These are phyloP conservation scores for Romanomermis culicivorax DNA, from an alignment of 2,888 invertebrate species.

Conservation along the genomic window DNA sequence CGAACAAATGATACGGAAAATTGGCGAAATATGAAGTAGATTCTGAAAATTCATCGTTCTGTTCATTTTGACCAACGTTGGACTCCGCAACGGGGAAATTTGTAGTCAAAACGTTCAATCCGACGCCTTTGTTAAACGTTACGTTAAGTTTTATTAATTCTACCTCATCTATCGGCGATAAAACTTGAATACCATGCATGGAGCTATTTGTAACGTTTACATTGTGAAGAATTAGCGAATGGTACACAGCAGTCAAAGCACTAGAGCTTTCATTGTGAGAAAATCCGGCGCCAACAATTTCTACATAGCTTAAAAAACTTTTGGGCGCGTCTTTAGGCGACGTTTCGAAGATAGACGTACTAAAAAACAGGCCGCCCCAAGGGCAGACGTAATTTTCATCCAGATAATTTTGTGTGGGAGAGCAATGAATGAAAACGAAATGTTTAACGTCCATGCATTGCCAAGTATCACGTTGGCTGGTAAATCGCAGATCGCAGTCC, in stretches of 20 bases:
- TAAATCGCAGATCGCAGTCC: conserved; percentile 46
- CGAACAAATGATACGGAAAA: conserved; percentile 48
- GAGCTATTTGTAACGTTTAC: conserved; percentile 64
- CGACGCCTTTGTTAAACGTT: conserved; percentile 57
- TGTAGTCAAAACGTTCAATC: conserved; percentile 56
- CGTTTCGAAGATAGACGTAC: conserved; percentile 23
- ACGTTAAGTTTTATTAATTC: conserved; percentile 23
- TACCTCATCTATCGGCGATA: conserved; percentile 19
- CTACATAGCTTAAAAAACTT: conserved; percentile 40
- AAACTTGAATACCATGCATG: conserved; percentile 61
- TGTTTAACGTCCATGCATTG: conserved; percentile 52
- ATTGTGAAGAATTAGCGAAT: conserved; percentile 55
- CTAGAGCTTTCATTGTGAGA: conserved; percentile 73
- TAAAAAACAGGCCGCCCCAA: conserved; percentile 81
- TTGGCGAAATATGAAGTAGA: conserved; percentile 10
- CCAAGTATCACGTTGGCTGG: conserved; percentile 45
- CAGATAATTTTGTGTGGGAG: conserved; percentile 38
- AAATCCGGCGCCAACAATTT: conserved; percentile 76
- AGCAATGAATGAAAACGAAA: conserved; percentile 82
- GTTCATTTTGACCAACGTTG: conserved; percentile 1
- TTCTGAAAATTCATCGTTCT: not conserved
- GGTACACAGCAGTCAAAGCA: conserved; percentile 67
- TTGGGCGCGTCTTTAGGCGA: conserved; percentile 57
- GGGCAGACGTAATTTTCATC: conserved; percentile 46
- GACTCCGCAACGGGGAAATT: not conserved